Conservation (phyloP, 2,888 invertebrate species). For the Brachypterus glaber region DNA sequence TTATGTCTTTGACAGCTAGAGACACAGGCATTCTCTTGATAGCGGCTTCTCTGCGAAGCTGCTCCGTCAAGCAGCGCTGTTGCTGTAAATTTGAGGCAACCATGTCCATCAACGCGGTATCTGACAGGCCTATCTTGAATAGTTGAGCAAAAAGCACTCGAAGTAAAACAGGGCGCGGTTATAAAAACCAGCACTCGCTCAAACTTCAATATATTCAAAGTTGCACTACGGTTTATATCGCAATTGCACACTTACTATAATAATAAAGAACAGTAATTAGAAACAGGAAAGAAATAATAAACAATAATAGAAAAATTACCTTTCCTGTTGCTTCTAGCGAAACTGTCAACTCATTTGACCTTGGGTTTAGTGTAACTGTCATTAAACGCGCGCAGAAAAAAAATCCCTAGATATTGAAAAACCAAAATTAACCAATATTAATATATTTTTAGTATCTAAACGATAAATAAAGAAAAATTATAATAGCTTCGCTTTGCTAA, state of each 20-base stretch:
- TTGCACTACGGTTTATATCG: too few relatives aligned
- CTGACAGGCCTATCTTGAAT: conserved; percentile 75
- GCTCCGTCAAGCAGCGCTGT: conserved; percentile 88
- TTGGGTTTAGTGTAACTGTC: too few relatives aligned
- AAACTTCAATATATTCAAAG: too few relatives aligned
- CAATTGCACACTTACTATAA: too few relatives aligned
- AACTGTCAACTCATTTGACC: conserved; percentile 10
- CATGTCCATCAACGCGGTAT: conserved; percentile 85
- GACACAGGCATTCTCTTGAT: conserved; percentile 80
- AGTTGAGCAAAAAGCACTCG: conserved; percentile 6
- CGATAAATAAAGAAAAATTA: too few relatives aligned
- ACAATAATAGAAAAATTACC: conserved; percentile 8
- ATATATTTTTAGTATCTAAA: too few relatives aligned
- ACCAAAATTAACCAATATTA: too few relatives aligned
- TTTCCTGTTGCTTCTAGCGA: conserved; percentile 7
- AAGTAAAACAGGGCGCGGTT: conserved; percentile 12
- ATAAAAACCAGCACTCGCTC: conserved; percentile 2
- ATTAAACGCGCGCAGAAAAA: too few relatives aligned
- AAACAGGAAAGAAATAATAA: neutral
- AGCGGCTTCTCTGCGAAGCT: conserved; percentile 82
- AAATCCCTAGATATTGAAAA: too few relatives aligned
- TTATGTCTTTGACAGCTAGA: conserved; percentile 84
- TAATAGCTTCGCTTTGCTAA: too few relatives aligned
- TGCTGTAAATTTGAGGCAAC: conserved; percentile 91
- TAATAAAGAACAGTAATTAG: neutral